These are phyloP conservation scores for Fopius arisanus DNA, from an alignment of 1,140 invertebrate genomes.

Conservation along the genomic window DNA sequence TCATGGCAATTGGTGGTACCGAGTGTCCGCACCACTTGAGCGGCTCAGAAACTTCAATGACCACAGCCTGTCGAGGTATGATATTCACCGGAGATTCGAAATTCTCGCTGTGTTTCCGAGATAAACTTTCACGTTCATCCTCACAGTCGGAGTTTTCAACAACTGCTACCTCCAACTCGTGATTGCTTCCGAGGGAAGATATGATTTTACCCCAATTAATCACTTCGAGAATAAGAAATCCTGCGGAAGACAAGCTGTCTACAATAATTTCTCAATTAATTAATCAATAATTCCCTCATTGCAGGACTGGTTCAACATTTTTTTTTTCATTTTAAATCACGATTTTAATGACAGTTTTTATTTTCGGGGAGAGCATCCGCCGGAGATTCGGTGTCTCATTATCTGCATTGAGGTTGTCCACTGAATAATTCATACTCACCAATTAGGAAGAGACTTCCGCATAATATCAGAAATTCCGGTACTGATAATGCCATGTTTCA, in stretches of 20 bases:
- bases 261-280: background rate
- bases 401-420: too few relatives aligned
- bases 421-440: background rate
- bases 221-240: background rate
- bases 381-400: too few relatives aligned
- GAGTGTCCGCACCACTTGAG: constrained; percentile 47
- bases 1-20: constrained; percentile 41
- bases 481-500: constrained; percentile 24
- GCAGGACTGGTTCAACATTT: too few relatives aligned
- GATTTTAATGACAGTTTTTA: too few relatives aligned
- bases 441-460: constrained; percentile 38
- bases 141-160: background rate
- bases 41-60: constrained; percentile 42
- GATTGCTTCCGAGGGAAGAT: background rate
- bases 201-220: background rate
- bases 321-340: too few relatives aligned
- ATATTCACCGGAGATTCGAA: constrained; percentile 59
- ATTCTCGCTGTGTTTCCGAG: background rate
- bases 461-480: constrained; percentile 43
- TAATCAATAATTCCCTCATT: too few relatives aligned
- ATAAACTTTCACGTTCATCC: background rate
- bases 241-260: background rate
- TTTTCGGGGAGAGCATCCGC: too few relatives aligned
- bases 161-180: background rate
- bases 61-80: constrained; percentile 36